Evolutionary conservation across 2,888 invertebrate genomes (phyloP).

Genomic region (Spodoptera littoralis): DNA sequence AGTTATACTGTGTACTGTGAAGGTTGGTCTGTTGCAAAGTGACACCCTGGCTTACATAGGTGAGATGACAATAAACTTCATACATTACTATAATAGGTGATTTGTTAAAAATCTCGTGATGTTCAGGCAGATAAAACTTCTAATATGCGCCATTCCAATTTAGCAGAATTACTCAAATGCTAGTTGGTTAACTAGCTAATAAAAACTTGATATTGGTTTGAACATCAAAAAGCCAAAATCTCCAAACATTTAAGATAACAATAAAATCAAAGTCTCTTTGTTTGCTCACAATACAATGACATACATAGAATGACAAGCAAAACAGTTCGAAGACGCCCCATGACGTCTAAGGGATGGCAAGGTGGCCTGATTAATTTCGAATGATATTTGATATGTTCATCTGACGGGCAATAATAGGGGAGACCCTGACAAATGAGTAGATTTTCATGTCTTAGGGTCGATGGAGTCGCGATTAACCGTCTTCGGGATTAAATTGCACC

Average conservation of each 20-base stretch:
- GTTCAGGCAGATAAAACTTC: no score
- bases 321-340: conserved; percentile 61
- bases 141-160: no score
- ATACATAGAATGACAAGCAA: conserved; percentile 55
- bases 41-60: no score
- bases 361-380: conserved; percentile 82
- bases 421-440: conserved; percentile 83
- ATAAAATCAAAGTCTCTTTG: conserved; percentile 55
- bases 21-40: no score
- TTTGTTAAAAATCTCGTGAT: no score
- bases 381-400: conserved; percentile 86
- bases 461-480: conserved; percentile 71
- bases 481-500: conserved; percentile 71
- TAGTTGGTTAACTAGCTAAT: not conserved
- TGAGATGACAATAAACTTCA: no score
- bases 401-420: conserved; percentile 75
- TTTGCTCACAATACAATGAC: conserved; percentile 55
- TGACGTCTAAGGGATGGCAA: conserved; percentile 59
- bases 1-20: no score
- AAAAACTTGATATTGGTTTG: conserved; percentile 1
- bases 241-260: conserved; percentile 39
- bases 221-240: conserved; percentile 26
- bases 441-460: conserved; percentile 77
- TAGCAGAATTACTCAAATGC: no score
- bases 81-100: no score